Conservation (phyloP, 2,113 vertebrate species). For the Phylloscopus whistleri region DNA sequence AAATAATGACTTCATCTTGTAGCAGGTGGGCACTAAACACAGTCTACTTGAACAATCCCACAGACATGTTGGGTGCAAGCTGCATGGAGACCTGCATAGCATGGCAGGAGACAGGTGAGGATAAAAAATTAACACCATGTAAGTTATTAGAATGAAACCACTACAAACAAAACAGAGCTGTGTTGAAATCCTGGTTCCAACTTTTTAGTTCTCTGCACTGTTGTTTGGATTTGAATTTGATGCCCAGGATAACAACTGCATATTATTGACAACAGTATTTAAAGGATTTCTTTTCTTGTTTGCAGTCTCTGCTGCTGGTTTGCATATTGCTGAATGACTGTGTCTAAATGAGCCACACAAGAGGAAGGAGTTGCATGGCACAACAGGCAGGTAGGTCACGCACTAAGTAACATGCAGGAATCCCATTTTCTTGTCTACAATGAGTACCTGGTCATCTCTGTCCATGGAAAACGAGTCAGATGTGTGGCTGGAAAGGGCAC, state of each 20-base stretch:
- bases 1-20: background rate
- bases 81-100: background rate
- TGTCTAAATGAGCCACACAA: background rate
- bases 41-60: background rate
- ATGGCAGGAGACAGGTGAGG: background rate
- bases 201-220: background rate
- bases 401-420: background rate
- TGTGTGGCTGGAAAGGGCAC: background rate
- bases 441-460: background rate
- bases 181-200: background rate
- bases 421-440: background rate
- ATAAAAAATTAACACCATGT: background rate
- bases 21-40: background rate
- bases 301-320: background rate
- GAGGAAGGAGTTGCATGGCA: background rate
- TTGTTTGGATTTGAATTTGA: background rate
- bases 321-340: background rate
- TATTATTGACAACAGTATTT: background rate
- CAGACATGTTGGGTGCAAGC: accelerated
- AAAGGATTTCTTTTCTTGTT: background rate
- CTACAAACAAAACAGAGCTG: background rate
- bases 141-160: background rate
- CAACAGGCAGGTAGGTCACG: background rate
- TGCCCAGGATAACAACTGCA: background rate
- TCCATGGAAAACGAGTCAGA: accelerated